Conservation (phyloP, 2,888 invertebrate genomes). For the Leptopilina syphax region DNA sequence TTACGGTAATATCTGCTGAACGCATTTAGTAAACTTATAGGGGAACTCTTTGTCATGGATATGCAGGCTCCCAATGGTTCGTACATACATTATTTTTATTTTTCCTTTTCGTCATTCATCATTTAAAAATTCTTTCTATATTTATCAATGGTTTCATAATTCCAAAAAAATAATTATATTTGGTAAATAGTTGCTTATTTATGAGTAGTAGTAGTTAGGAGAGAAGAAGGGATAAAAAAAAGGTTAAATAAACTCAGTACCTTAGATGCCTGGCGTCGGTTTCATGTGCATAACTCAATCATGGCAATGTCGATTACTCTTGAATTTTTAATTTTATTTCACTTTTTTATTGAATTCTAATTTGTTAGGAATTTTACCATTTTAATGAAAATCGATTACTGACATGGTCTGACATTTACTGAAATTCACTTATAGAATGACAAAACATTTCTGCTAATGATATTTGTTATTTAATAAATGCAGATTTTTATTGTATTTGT, state of each 20-base stretch:
- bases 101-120: background rate
- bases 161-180: background rate
- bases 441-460: background rate
- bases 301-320: slow-evolving; percentile 29
- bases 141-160: background rate
- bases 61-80: slow-evolving; percentile 77
- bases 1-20: slow-evolving; percentile 69
- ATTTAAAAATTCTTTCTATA: background rate
- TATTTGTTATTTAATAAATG: background rate
- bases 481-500: no score
- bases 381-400: background rate
- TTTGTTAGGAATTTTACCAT: background rate
- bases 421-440: background rate
- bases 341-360: background rate
- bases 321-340: slow-evolving; percentile 27
- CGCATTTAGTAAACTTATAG: slow-evolving; percentile 58
- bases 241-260: slow-evolving; percentile 57
- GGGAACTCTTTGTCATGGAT: slow-evolving; percentile 75
- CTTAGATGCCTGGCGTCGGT: slow-evolving; percentile 59
- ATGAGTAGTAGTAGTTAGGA: background rate
- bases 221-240: slow-evolving; percentile 44
- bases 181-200: no score
- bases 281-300: slow-evolving; percentile 55
- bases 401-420: background rate
- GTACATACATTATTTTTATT: slow-evolving; percentile 22